These are phyloP conservation scores for Agriotes lineatus DNA, from an alignment of 2,888 invertebrate species.

Conservation along the genomic window DNA sequence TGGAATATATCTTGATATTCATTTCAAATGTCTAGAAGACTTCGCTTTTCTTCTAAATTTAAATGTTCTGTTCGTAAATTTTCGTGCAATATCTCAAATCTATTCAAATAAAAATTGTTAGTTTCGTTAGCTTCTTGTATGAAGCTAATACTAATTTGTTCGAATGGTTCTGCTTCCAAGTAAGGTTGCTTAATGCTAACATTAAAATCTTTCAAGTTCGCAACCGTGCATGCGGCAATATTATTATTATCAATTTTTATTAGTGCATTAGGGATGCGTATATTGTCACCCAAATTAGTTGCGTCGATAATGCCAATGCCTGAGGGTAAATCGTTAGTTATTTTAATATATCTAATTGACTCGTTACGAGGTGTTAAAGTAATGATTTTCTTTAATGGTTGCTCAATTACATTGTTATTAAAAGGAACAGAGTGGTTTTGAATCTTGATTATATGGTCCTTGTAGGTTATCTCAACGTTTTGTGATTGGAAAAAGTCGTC, in stretches of 20 bases:
- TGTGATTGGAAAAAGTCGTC: not conserved
- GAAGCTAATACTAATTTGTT: not conserved
- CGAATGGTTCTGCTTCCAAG: not conserved
- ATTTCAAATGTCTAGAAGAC: slow-evolving; percentile 41
- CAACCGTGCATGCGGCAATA: not conserved
- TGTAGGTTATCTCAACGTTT: not conserved
- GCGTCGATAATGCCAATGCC: not conserved
- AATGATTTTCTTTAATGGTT: not conserved
- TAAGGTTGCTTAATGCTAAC: not conserved
- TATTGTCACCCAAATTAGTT: too few species aligned
- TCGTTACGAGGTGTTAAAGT: not conserved
- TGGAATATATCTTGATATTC: slow-evolving; percentile 29
- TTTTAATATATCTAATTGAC: too few species aligned
- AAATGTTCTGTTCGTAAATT: slow-evolving; percentile 43
- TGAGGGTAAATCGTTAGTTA: not conserved
- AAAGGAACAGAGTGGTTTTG: slow-evolving; percentile 1
- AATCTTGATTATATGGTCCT: not conserved
- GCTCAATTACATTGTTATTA: not conserved
- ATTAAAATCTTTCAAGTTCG: not conserved
- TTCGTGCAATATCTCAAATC: not conserved
- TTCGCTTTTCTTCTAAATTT: slow-evolving; percentile 47
- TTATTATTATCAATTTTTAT: not conserved
- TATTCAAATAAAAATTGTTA: too few species aligned
- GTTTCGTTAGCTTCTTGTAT: not conserved
- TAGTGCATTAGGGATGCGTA: not conserved